Evolutionary conservation across 2,888 invertebrate species (phyloP).

Genomic region (Dasypogon diadema): DNA sequence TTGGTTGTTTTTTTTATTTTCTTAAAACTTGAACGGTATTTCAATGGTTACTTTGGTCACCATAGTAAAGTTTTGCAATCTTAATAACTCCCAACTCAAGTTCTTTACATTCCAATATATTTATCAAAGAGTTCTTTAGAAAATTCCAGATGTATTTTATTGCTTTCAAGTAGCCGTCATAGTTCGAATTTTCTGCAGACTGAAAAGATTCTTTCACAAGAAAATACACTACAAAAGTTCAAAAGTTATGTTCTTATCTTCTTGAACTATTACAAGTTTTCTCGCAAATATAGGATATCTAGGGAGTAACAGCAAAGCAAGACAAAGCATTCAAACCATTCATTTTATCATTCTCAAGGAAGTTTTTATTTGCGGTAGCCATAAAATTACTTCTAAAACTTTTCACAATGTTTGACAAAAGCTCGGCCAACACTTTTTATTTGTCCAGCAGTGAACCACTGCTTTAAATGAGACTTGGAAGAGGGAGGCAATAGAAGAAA

Average conservation of each 20-base stretch:
- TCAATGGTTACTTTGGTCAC: too few species aligned
- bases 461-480: constrained; percentile 5
- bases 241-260: constrained; percentile 11
- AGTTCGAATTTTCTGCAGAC: too few species aligned
- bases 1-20: too few species aligned
- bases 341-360: constrained; percentile 32
- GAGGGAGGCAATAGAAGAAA: not conserved
- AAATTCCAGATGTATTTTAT: too few species aligned
- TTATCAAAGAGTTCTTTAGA: too few species aligned
- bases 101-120: too few species aligned
- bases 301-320: constrained; percentile 1
- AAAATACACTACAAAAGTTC: constrained; percentile 12
- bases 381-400: constrained; percentile 38
- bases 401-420: constrained; percentile 35
- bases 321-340: not conserved
- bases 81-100: too few species aligned
- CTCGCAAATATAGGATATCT: not conserved
- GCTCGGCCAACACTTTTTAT: constrained; percentile 26
- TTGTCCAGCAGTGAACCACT: constrained; percentile 13
- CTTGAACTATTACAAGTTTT: constrained; percentile 18
- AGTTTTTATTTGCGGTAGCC: constrained; percentile 29
- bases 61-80: too few species aligned
- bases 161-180: too few species aligned
- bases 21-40: too few species aligned
- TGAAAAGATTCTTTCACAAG: too few species aligned